Base-by-base conservation (phyloP, 2,888 invertebrate genomes). In the Drosophila affinis region DNA sequence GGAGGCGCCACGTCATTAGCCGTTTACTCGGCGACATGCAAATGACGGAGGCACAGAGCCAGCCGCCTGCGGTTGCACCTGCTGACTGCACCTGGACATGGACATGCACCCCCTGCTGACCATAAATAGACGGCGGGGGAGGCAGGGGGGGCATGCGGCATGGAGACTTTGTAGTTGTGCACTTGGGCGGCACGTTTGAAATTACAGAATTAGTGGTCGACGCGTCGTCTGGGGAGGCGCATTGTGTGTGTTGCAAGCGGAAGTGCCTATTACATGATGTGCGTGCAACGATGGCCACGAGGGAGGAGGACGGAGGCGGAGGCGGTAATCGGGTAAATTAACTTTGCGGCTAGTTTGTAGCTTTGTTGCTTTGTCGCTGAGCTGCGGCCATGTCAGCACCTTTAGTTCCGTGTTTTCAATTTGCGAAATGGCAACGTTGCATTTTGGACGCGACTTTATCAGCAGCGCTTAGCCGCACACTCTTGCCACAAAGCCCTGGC, bases 371-470 rank as follows among this genome's bases (percentile, higher is more conserved):
- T 14, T 54, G 51, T 24, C 54, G 21, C 29, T 53, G 63, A 29
- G 54, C 45, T 61, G n/a, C n/a, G 64, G 69, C 64, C n/a, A 54
- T 52, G 69, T 67, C 65, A 65, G 58, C 56, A 53, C 58, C 56
- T 76, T 69, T 49, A 45, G 55, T 49, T 62, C 64, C 68, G 53
- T 79, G 77, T 77, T 79, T 85, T 87, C 83, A 87, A 89, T 89
- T 85, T 89, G 62, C 52, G 51, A 87, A 89, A 86, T 75, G 82
- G 89, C 89, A 78, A 70, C 78, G 65, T 58, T 76, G 89, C 80
- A 76, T 70, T 89, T 87, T 77, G 49, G 67, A 60, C 67, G 57
- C 65, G 77, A 62, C 79, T 53, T 48, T 72, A 82, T 87, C 77
- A 87, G 58, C 63, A 70, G 24, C 48, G 78, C 85, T 87, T 75